phyloP scores from a whole-genome alignment of 2,888 invertebrate species.

The Trichogramma evanescens region DNA sequence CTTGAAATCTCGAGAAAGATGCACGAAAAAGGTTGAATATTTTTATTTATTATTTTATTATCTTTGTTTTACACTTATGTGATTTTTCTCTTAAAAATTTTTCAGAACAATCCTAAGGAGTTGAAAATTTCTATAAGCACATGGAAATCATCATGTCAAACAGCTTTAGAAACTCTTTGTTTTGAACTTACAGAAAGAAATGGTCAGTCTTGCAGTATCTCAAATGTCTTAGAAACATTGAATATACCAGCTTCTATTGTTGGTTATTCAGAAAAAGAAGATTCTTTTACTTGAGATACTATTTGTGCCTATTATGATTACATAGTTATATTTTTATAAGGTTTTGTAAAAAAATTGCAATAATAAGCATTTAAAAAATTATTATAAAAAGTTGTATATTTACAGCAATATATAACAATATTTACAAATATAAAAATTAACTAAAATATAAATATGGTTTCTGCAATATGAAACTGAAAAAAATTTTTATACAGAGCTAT shows the following conservation, averaged over 20 bases:
- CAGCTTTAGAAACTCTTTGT: constrained; percentile 12
- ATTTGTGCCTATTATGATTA: constrained; percentile 16
- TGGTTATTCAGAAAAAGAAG: constrained; percentile 18
- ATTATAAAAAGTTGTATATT: background rate
- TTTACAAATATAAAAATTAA: background rate
- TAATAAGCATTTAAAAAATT: background rate
- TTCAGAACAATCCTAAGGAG: constrained; percentile 12
- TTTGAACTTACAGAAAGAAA: constrained; percentile 12
- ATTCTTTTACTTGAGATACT: constrained; percentile 7
- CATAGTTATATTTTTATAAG: constrained; percentile 24
- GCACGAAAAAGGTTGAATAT: constrained; percentile 15
- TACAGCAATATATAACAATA: background rate
- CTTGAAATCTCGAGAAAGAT: constrained; percentile 18
- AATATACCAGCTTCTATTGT: constrained; percentile 17
- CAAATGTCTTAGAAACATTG: constrained; percentile 13
- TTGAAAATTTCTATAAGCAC: constrained; percentile 12
- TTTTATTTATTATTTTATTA: background rate
- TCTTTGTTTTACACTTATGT: background rate
- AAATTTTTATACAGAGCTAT: constrained; percentile 8
- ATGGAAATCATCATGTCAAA: constrained; percentile 19
- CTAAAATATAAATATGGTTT: background rate
- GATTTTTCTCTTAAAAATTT: background rate
- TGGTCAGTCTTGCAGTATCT: constrained; percentile 13
- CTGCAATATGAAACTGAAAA: background rate
- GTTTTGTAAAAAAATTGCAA: constrained; percentile 1